Evolutionary conservation across 2,888 invertebrate species (phyloP).

Genomic region (Cynaeus angustus): DNA sequence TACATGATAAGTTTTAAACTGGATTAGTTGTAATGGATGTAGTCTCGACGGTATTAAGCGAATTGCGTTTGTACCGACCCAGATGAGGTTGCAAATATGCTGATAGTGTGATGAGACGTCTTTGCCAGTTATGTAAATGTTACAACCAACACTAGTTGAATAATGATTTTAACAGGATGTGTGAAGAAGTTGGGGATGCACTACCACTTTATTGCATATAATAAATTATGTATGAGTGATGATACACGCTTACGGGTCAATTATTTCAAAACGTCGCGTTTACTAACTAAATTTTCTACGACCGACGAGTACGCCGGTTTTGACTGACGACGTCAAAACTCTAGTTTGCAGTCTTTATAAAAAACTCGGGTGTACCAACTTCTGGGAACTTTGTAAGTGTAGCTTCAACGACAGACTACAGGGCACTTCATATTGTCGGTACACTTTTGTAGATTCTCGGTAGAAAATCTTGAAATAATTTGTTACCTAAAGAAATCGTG

Average conservation of each 20-base stretch:
- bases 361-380: no score
- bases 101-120: conserved; percentile 59
- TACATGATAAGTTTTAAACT: conserved; percentile 22
- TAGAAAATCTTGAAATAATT: no score
- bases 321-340: no score
- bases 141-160: not conserved
- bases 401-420: no score
- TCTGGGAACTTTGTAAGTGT: no score
- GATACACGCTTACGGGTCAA: not conserved
- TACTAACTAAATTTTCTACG: no score
- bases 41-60: conserved; percentile 32
- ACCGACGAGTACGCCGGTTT: no score
- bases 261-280: not conserved
- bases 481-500: no score
- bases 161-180: conserved; percentile 1
- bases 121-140: conserved; percentile 28
- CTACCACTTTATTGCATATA: not conserved
- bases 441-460: no score
- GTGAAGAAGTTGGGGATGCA: not conserved
- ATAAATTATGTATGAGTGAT: conserved; percentile 1
- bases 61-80: conserved; percentile 35
- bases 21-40: conserved; percentile 29
- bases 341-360: no score
- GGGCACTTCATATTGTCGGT: no score
- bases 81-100: conserved; percentile 59